Evolutionary conservation across 2,888 invertebrate genomes (phyloP), one percentile per base, ranked within the genome.

Genomic region (Drosophila borealis): DNA sequence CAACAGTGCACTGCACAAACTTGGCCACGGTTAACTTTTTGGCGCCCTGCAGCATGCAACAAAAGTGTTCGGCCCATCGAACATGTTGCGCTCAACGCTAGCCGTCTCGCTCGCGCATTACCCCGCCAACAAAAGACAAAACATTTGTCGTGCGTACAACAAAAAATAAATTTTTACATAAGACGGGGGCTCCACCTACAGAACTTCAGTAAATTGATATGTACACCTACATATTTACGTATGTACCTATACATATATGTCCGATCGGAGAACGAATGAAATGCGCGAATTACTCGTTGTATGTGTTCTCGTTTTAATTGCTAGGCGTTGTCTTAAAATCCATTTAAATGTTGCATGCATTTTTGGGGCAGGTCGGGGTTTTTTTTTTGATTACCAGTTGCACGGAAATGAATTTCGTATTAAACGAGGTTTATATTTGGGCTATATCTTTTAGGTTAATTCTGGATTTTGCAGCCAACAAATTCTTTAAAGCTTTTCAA

Each of bases 181-280:
- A 88, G 84, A 78, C 80, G 74, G 69, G 70, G 65, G 85, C 84
- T 84, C 84, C 89, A 89, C 84, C 89, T 78, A 81, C 89, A 41
- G 34, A 53, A 62, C 25, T 56, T 55, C 64, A 54, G 46, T 57
- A 55, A 54, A 65, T 51, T 48, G 70, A 62, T 63, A 65, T 77
- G 60, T 57, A 55, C 56, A 41, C 39, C n/a, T 48, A 54, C 66
- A 57, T 55, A 46, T 41, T 21, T 49, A 14, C 33, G 48, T 46
- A 50, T 54, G 48, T 17, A 11, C 9, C 5, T 53, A n/a, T 46
- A 25, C 13, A 29, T 19, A 25, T 25, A 55, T 59, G 55, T 49
- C 64, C 74, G 78, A 67, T 82, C 80, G 71, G 50, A 13, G 56
- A 72, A 70, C 83, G 83, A 84, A 88, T 88, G 83, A 86, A 83